Percentiles rank a stretch among this genome's conserved stretches.
These are phyloP conservation scores for Cephalotes varians DNA, from an alignment of 2,888 invertebrate genomes.

Conservation along the genomic window DNA sequence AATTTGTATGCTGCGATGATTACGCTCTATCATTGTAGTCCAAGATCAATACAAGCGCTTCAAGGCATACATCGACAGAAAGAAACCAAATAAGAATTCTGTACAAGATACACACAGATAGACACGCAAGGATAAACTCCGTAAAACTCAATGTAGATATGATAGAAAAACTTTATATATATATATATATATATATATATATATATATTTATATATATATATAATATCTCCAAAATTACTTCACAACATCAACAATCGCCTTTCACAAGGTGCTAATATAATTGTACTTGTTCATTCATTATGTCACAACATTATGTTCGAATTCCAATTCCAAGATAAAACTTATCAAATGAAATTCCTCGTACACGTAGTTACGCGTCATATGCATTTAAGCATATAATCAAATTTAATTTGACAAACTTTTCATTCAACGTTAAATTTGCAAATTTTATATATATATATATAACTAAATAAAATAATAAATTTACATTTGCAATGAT, in stretches of 20 bases:
- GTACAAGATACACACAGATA: constrained; percentile 60
- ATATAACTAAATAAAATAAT: not conserved
- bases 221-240: constrained; percentile 68
- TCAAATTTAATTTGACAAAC: constrained; percentile 22
- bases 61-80: constrained; percentile 56
- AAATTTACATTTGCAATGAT: not conserved
- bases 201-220: constrained; percentile 49
- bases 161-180: constrained; percentile 49
- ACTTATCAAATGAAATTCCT: constrained; percentile 53
- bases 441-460: not conserved
- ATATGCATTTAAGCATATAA: not conserved
- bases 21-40: constrained; percentile 23
- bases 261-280: constrained; percentile 71
- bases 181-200: constrained; percentile 51
- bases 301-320: constrained; percentile 54
- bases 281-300: constrained; percentile 66
- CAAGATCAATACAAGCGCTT: constrained; percentile 59
- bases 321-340: constrained; percentile 57
- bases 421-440: constrained; percentile 3
- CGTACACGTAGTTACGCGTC: constrained; percentile 52
- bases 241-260: constrained; percentile 74
- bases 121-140: constrained; percentile 46
- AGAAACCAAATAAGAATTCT: constrained; percentile 37
- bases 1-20: not conserved
- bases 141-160: constrained; percentile 44